Conservation (phyloP, 2,797 vertebrate genomes). For the Urosaurus nigricauda region DNA sequence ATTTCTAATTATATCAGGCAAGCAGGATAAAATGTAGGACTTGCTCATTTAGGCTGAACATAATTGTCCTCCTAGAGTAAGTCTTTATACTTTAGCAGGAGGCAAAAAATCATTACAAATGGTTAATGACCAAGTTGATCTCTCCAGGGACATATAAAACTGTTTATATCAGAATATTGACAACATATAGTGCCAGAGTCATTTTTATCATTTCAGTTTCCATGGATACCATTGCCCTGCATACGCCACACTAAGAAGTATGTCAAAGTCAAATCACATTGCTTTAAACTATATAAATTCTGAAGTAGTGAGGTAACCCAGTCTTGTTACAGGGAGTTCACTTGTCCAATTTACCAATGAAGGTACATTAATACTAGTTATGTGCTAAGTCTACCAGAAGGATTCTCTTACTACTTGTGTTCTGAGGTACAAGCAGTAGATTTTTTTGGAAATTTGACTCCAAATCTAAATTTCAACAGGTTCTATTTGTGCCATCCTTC, state of each 20-base stretch:
- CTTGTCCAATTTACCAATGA: neutral
- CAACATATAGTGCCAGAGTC: conserved; percentile 74
- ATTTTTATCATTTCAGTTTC: conserved; percentile 85
- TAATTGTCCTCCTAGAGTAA: conserved; percentile 34
- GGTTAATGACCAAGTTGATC: conserved; percentile 46
- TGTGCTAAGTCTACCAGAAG: neutral
- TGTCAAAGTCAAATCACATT: conserved; percentile 55
- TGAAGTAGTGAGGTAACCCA: conserved; percentile 18
- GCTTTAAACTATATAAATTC: conserved; percentile 54
- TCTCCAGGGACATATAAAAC: conserved; percentile 57
- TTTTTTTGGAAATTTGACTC: neutral
- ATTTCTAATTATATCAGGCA: conserved; percentile 60
- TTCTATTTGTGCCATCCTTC: neutral
- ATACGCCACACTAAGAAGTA: conserved; percentile 56
- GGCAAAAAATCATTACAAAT: conserved; percentile 62
- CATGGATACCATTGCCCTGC: conserved; percentile 82
- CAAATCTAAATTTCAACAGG: neutral
- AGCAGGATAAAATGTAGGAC: conserved; percentile 21
- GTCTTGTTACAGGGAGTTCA: conserved; percentile 9
- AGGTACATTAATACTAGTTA: neutral
- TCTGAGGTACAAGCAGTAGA: neutral
- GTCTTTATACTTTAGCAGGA: conserved; percentile 31
- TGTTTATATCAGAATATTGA: conserved; percentile 66
- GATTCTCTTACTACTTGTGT: neutral
- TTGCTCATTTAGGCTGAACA: conserved; percentile 49